These are phyloP conservation scores for Caerostris darwini DNA, from an alignment of 1,140 invertebrate species.

Conservation along the genomic window DNA sequence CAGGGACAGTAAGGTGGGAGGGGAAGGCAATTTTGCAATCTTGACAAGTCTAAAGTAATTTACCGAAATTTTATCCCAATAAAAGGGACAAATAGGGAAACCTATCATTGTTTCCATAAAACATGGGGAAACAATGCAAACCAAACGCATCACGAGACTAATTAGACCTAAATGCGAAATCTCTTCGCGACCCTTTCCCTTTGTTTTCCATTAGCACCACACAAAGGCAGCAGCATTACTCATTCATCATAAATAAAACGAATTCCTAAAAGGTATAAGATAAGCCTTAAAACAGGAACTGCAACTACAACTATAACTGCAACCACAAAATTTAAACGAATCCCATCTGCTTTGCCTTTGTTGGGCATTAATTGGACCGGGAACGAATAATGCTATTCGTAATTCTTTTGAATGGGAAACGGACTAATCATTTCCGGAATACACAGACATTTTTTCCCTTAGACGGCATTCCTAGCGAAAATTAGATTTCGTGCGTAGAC, in stretches of 20 bases:
- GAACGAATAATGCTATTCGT: conserved; percentile 46
- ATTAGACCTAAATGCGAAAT: conserved; percentile 25
- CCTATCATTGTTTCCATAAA: conserved; percentile 23
- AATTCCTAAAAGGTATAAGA: conserved; percentile 13
- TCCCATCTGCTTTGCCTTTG: conserved; percentile 7
- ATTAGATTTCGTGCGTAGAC: conserved; percentile 44
- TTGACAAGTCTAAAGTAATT: background rate
- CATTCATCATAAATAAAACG: conserved; percentile 11
- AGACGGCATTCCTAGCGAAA: conserved; percentile 30
- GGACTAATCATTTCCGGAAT: conserved; percentile 55
- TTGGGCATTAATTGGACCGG: conserved; percentile 41
- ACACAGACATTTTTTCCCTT: background rate
- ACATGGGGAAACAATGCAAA: background rate
- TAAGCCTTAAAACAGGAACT: conserved; percentile 9
- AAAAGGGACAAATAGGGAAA: background rate
- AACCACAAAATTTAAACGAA: conserved; percentile 13
- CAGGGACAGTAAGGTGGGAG: no score
- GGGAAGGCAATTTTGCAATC: background rate
- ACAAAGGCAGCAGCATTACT: conserved; percentile 5
- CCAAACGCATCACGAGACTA: conserved; percentile 4
- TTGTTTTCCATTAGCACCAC: conserved; percentile 28
- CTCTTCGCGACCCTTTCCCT: background rate
- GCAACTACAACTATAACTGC: background rate
- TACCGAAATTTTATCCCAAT: background rate
- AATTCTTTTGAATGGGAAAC: conserved; percentile 19